Conservation (phyloP, 1,140 invertebrate species). For the Drosophila seguyi region DNA sequence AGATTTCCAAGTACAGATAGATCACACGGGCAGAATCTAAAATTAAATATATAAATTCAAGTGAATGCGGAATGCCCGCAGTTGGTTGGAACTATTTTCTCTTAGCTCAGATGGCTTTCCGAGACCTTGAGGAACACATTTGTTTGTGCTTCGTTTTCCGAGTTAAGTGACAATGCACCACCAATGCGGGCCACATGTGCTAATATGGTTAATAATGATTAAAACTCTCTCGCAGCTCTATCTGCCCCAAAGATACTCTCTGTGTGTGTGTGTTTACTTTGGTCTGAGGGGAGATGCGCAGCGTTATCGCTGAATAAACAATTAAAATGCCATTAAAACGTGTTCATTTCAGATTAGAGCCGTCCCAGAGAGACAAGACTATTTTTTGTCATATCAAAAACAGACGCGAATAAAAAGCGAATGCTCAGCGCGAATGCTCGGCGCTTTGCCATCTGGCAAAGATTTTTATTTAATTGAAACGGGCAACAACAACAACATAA, state of each 20-base stretch:
- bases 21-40: conserved; percentile 46
- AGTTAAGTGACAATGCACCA: conserved; percentile 39
- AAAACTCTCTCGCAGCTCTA: conserved; percentile 3
- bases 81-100: conserved; percentile 18
- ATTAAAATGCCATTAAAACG: conserved; percentile 76
- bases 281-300: conserved; percentile 62
- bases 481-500: conserved; percentile 11
- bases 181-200: conserved; percentile 48
- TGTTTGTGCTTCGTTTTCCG: conserved; percentile 13
- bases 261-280: conserved; percentile 11
- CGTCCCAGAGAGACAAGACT: conserved; percentile 13
- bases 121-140: conserved; percentile 47
- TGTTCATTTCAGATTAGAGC: conserved; percentile 69
- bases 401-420: conserved; percentile 31
- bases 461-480: conserved; percentile 74
- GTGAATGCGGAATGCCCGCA: conserved; percentile 32
- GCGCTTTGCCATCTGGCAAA: conserved; percentile 30
- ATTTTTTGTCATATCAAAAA: conserved; percentile 35
- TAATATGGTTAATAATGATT: conserved; percentile 32
- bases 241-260: conserved; percentile 14
- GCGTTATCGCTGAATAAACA: conserved; percentile 72
- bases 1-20: conserved; percentile 47
- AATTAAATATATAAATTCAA: conserved; percentile 32
- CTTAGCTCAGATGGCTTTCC: conserved; percentile 8
- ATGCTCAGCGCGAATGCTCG: conserved; percentile 31